Conservation (phyloP, 2,797 vertebrate genomes). For the Sparidentex hasta region DNA sequence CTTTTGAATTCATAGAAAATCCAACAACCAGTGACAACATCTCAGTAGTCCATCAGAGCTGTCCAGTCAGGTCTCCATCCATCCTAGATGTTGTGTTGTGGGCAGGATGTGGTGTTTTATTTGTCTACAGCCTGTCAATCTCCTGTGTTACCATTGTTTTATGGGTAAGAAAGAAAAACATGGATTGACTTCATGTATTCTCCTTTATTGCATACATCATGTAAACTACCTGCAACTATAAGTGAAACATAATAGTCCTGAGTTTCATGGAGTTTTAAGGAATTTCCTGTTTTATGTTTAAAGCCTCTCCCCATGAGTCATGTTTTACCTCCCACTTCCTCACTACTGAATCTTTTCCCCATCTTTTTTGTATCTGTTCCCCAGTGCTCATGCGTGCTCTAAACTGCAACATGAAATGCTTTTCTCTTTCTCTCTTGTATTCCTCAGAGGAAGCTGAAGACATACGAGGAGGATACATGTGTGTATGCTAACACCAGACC, state of each 20-base stretch:
- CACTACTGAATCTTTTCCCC: too few relatives aligned
- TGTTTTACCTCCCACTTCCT: too few relatives aligned
- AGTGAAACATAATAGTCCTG: too few relatives aligned
- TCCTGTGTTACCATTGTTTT: constrained; percentile 6
- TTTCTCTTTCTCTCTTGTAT: background rate
- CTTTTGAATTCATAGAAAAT: constrained; percentile 3
- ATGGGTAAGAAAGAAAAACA: constrained; percentile 28
- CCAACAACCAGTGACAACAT: background rate
- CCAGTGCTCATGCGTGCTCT: too few relatives aligned
- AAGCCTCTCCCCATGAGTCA: too few relatives aligned
- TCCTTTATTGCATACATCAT: background rate
- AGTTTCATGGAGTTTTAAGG: too few relatives aligned
- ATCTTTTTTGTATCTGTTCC: too few relatives aligned
- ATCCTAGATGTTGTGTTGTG: constrained; percentile 11
- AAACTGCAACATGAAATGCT: background rate
- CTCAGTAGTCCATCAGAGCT: background rate
- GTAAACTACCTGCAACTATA: background rate
- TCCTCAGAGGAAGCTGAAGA: constrained; percentile 51
- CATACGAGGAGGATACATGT: background rate
- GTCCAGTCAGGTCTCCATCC: background rate
- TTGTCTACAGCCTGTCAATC: constrained; percentile 50
- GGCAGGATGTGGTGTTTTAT: constrained; percentile 13
- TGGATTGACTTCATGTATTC: background rate
- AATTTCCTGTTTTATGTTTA: too few relatives aligned
- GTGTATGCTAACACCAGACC: constrained; percentile 60